These are phyloP conservation scores for Gastracanthus pulcherrimus DNA, from an alignment of 2,888 invertebrate genomes.

Conservation along the genomic window DNA sequence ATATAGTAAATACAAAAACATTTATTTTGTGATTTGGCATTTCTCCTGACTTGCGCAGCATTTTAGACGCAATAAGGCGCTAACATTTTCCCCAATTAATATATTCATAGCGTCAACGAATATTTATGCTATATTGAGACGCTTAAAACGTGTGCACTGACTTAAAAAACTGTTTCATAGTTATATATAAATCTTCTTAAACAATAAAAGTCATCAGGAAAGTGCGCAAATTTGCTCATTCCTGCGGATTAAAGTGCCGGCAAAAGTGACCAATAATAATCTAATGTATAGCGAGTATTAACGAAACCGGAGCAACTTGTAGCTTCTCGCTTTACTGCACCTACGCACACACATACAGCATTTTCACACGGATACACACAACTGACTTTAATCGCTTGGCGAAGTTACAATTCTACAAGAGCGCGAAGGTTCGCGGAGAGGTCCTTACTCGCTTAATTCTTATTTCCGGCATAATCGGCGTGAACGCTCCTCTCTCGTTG, in stretches of 20 bases:
- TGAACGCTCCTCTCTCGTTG: constrained; percentile 12
- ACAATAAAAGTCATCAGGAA: background rate
- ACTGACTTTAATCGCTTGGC: too few relatives aligned
- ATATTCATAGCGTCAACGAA: too few relatives aligned
- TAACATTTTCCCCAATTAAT: too few relatives aligned
- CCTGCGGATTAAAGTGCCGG: background rate
- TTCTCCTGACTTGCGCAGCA: too few relatives aligned
- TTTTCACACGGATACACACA: too few relatives aligned
- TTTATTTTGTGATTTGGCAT: too few relatives aligned
- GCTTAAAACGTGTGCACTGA: background rate
- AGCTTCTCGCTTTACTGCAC: too few relatives aligned
- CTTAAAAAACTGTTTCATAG: background rate
- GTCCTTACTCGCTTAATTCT: background rate
- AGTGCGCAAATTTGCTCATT: background rate
- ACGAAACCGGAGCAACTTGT: background rate
- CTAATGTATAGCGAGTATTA: background rate
- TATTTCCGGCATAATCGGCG: constrained; percentile 39
- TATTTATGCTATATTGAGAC: background rate
- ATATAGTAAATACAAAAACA: too few relatives aligned
- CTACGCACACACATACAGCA: background rate
- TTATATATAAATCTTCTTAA: background rate
- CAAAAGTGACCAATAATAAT: background rate
- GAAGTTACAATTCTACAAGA: background rate
- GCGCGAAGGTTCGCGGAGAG: background rate
- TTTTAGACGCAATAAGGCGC: too few relatives aligned